phyloP scores from a whole-genome alignment of 2,797 vertebrate genomes.

The Hozukius guyotensis region DNA sequence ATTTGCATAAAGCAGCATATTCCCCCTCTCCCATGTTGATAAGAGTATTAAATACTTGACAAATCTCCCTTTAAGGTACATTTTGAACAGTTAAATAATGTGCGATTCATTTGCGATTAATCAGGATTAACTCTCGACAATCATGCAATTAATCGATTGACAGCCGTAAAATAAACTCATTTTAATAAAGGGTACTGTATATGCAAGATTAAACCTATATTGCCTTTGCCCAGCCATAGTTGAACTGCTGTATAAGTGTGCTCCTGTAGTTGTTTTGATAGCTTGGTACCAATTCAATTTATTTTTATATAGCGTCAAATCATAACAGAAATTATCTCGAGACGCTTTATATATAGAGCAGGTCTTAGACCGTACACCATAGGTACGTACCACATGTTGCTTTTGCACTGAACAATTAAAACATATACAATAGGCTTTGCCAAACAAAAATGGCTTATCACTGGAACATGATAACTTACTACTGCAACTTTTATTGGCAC shows the following conservation, averaged over 20 bases:
- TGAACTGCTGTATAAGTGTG: background rate
- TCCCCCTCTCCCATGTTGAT: too few relatives aligned
- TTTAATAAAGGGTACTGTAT: background rate
- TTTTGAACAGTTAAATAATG: too few relatives aligned
- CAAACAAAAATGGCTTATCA: background rate
- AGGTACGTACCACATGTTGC: background rate
- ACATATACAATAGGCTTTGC: background rate
- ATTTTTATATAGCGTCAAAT: too few relatives aligned
- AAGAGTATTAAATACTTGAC: too few relatives aligned
- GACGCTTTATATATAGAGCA: too few relatives aligned
- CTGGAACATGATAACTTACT: background rate
- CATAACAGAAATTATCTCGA: too few relatives aligned
- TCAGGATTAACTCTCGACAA: too few relatives aligned
- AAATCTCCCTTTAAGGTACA: too few relatives aligned
- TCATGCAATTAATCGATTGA: too few relatives aligned
- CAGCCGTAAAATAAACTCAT: background rate
- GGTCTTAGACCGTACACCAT: too few relatives aligned
- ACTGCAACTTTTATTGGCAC: background rate
- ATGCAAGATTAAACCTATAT: background rate
- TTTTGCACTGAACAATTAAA: background rate
- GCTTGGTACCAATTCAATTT: background rate
- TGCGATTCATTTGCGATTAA: fast-evolving
- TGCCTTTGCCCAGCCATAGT: background rate
- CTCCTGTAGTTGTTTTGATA: background rate
- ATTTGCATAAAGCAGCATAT: too few relatives aligned